These are phyloP conservation scores for Solenopsis fugax DNA, from an alignment of 1,140 invertebrate species.

Conservation along the genomic window DNA sequence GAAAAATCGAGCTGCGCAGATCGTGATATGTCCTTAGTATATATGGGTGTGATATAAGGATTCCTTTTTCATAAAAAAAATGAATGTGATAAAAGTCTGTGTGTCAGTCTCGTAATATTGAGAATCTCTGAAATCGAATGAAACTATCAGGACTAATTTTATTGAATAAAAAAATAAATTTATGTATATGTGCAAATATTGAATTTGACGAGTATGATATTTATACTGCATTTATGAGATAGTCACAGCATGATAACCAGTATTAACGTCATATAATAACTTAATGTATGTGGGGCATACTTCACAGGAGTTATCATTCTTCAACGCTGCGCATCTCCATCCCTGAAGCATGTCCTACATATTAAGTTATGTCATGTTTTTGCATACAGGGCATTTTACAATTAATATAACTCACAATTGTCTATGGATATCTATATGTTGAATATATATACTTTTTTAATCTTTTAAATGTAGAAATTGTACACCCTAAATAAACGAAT, in stretches of 20 bases:
- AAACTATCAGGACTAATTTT: constrained; percentile 39
- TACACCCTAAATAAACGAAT: neutral
- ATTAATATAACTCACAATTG: constrained; percentile 29
- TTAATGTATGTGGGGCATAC: constrained; percentile 19
- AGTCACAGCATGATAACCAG: constrained; percentile 22
- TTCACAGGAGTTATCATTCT: constrained; percentile 18
- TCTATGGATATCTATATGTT: constrained; percentile 59
- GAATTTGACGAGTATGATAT: constrained; percentile 16
- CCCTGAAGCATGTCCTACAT: constrained; percentile 8
- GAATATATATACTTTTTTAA: constrained; percentile 51
- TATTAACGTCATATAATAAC: constrained; percentile 30
- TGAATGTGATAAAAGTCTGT: constrained; percentile 56
- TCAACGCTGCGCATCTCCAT: neutral
- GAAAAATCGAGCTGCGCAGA: constrained; percentile 40
- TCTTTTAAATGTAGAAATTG: constrained; percentile 33
- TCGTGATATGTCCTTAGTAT: constrained; percentile 49
- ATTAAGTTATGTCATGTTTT: constrained; percentile 15
- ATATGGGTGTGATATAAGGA: constrained; percentile 51
- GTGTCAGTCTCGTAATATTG: constrained; percentile 40
- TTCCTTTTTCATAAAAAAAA: constrained; percentile 46
- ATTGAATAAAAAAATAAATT: constrained; percentile 46
- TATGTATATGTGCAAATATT: constrained; percentile 44
- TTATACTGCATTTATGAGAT: constrained; percentile 18
- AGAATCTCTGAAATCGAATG: constrained; percentile 1
- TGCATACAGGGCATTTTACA: constrained; percentile 55